These are phyloP conservation scores for Dynastes tityus DNA, from an alignment of 2,888 invertebrate species.

Conservation along the genomic window DNA sequence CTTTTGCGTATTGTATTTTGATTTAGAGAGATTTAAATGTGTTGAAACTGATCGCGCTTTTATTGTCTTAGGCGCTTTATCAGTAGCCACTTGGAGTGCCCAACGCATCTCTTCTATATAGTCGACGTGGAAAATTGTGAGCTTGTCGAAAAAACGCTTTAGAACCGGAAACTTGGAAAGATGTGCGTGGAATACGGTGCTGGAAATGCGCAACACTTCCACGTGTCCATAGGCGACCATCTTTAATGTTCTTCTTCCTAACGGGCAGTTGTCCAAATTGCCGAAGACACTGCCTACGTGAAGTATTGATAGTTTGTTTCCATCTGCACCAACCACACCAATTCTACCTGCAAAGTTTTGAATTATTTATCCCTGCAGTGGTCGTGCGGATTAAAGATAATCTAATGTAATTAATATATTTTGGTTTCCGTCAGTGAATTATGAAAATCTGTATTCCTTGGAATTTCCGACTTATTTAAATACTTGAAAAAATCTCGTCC, in stretches of 20 bases:
- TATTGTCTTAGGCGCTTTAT: neutral
- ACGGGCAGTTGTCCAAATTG: slow-evolving; percentile 55
- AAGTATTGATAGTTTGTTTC: slow-evolving; percentile 54
- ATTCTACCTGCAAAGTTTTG: slow-evolving; percentile 45
- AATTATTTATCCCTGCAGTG: neutral
- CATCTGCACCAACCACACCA: slow-evolving; percentile 59
- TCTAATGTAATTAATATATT: too few species aligned
- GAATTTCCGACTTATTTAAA: too few species aligned
- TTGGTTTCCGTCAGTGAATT: too few species aligned
- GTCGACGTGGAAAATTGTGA: slow-evolving; percentile 55
- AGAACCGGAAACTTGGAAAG: slow-evolving; percentile 54
- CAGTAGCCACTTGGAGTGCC: neutral
- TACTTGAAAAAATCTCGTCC: too few species aligned
- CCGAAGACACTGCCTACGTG: slow-evolving; percentile 59
- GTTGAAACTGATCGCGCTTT: neutral
- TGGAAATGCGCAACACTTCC: slow-evolving; percentile 55
- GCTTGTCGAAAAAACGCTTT: slow-evolving; percentile 47
- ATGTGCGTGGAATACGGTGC: slow-evolving; percentile 54
- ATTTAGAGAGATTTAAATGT: slow-evolving; percentile 4
- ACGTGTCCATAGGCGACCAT: slow-evolving; percentile 60
- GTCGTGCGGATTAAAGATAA: too few species aligned
- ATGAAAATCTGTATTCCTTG: too few species aligned
- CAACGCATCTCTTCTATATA: slow-evolving; percentile 47
- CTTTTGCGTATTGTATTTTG: neutral
- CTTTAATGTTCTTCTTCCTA: slow-evolving; percentile 56